Evolutionary conservation across 2,888 invertebrate species (phyloP), one percentile per base, ranked within the genome.

Genomic region (Caenorhabditis sp.): DNA sequence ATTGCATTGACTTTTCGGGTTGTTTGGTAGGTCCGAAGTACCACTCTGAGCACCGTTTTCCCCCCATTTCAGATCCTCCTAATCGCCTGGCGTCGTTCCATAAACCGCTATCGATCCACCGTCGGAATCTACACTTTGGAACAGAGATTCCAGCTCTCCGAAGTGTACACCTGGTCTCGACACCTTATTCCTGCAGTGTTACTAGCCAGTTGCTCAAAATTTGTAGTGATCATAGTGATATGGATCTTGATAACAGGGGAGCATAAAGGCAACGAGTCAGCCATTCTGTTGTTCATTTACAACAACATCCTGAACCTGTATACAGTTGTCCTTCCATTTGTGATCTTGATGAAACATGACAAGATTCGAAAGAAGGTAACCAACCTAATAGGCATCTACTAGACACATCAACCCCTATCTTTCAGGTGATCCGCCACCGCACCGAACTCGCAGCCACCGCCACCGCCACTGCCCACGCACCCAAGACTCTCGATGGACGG

Each of bases 81-180:
- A 4, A 40, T 74, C 22, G 74, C 74, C 28, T 74, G 74, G 74
- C 58, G 47, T 22, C 62, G 64, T 2, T 74, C 74, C 11, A 28
- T 74, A 2, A 44, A 18, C 6, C 61, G 26, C 3, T 76, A 76
- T 9, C 76, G 55, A n/a, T 5, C 53, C 20, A 76, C 76, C 0
- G 47, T 76, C 4, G 76, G 76, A 4, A 53, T 76, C 11, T 61
- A 68, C 61, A 26, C 60, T 2, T 22, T 76, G 13, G 68, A 76
- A 24, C 61, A 67, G 22, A 37, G 76, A 28, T 76, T 76, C 24
- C 76, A 76, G 40, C 53, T 76, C 6, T 76, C 76, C 1, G 76
- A 76, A 61, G 76, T 76, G 6, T 76, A 76, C 35, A 76, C 61
- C 1, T 76, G 76, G 76, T 62, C 76, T 8, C 37, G 62, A 1